Evolutionary conservation across 2,888 invertebrate genomes (phyloP).

Genomic region (Homarus gammarus): DNA sequence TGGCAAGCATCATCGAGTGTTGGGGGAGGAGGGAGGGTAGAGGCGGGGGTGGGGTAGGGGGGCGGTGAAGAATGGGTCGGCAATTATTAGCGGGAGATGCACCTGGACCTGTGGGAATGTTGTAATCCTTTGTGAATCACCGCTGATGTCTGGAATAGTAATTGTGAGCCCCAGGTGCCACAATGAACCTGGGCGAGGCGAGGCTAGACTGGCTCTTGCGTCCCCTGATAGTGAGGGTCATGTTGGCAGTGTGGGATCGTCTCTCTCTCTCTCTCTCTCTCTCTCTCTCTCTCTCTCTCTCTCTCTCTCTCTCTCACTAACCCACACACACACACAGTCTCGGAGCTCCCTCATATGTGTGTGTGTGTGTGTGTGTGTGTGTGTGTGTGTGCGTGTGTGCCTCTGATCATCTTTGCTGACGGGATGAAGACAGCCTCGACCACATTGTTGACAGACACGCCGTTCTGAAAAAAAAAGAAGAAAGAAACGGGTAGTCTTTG

Average conservation of each 20-base stretch:
- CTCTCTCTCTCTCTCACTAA: too few relatives aligned
- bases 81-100: slow-evolving; percentile 38
- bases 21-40: too few relatives aligned
- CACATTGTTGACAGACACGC: not conserved
- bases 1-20: too few relatives aligned
- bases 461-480: not conserved
- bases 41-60: not conserved
- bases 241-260: too few relatives aligned
- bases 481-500: not conserved
- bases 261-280: not conserved
- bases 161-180: slow-evolving; percentile 35
- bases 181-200: slow-evolving; percentile 25
- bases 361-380: too few relatives aligned
- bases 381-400: too few relatives aligned
- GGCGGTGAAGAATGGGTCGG: slow-evolving; percentile 30
- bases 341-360: too few relatives aligned
- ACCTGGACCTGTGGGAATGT: slow-evolving; percentile 48
- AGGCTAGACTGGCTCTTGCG: not conserved
- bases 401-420: slow-evolving; percentile 40
- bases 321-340: too few relatives aligned
- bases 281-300: not conserved
- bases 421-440: slow-evolving; percentile 18
- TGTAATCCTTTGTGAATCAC: slow-evolving; percentile 45
- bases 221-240: slow-evolving; percentile 3
- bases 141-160: slow-evolving; percentile 46